phyloP scores from a whole-genome alignment of 2,888 invertebrate species.

The Pyrrhosoma nymphula region DNA sequence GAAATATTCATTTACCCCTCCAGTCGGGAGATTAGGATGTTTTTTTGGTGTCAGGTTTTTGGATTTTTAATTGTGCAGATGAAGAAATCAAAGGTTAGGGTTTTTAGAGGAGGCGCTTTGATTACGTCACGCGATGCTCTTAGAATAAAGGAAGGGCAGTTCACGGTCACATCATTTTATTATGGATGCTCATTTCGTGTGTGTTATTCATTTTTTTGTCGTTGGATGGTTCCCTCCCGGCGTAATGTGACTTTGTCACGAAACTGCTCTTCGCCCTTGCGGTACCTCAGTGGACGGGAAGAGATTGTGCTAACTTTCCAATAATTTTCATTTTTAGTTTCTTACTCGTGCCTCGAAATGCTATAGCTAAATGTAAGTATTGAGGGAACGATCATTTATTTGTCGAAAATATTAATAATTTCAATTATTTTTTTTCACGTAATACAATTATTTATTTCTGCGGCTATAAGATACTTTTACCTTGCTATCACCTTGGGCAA shows the following conservation, averaged over 20 bases:
- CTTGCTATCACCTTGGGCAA: too few relatives aligned
- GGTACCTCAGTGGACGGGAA: neutral
- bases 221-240: neutral
- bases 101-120: neutral
- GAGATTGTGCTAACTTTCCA: neutral
- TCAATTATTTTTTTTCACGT: too few relatives aligned
- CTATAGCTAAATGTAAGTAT: too few relatives aligned
- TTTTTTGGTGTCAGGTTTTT: neutral
- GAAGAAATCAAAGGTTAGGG: neutral
- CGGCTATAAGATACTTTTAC: too few relatives aligned
- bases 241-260: neutral
- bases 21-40: too few relatives aligned
- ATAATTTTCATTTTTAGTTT: neutral
- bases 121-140: neutral
- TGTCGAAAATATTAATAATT: too few relatives aligned
- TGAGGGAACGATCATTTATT: too few relatives aligned
- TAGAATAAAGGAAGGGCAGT: slow-evolving; percentile 12
- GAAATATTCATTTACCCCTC: too few relatives aligned
- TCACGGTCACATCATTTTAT: neutral
- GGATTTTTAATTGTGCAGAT: neutral
- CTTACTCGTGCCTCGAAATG: neutral
- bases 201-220: neutral
- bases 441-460: too few relatives aligned
- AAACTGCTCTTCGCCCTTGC: neutral
- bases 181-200: slow-evolving; percentile 23